These are phyloP conservation scores for Parnassius orleans DNA, from an alignment of 2,888 invertebrate species.

Conservation along the genomic window DNA sequence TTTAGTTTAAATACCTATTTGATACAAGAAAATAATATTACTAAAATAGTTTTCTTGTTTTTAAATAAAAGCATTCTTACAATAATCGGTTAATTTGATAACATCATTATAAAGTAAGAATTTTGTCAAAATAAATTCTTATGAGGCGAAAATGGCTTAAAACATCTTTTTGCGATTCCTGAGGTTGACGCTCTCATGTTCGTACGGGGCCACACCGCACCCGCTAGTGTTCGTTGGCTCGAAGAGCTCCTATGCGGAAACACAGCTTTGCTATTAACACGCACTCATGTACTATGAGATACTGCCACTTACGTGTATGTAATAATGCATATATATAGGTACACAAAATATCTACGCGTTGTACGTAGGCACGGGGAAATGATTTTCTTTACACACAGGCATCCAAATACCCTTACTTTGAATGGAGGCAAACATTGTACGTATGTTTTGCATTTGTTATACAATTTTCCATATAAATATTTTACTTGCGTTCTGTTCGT, in stretches of 20 bases:
- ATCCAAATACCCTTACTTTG: constrained; percentile 36
- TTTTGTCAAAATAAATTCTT: constrained; percentile 6
- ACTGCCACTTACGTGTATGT: constrained; percentile 68
- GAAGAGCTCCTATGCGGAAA: constrained; percentile 77
- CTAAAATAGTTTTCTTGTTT: too few relatives aligned
- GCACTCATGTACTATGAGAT: constrained; percentile 75
- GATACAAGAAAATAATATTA: too few relatives aligned
- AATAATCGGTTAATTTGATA: neutral
- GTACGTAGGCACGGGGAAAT: constrained; percentile 49
- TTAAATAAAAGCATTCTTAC: too few relatives aligned
- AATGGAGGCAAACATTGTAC: constrained; percentile 48
- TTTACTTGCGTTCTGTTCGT: constrained; percentile 63
- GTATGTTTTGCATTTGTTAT: constrained; percentile 55
- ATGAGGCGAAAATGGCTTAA: constrained; percentile 43
- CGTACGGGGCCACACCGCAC: constrained; percentile 69
- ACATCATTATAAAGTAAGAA: neutral
- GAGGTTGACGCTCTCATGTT: constrained; percentile 78
- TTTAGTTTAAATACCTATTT: too few relatives aligned
- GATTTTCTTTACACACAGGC: constrained; percentile 62
- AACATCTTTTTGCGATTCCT: constrained; percentile 75
- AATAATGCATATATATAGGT: constrained; percentile 36
- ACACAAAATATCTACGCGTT: constrained; percentile 35
- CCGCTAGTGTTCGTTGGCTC: constrained; percentile 67
- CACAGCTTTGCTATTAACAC: constrained; percentile 77
- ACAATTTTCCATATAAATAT: constrained; percentile 60